Base-by-base conservation (phyloP, 2,113 vertebrate species). In the Passer domesticus region DNA sequence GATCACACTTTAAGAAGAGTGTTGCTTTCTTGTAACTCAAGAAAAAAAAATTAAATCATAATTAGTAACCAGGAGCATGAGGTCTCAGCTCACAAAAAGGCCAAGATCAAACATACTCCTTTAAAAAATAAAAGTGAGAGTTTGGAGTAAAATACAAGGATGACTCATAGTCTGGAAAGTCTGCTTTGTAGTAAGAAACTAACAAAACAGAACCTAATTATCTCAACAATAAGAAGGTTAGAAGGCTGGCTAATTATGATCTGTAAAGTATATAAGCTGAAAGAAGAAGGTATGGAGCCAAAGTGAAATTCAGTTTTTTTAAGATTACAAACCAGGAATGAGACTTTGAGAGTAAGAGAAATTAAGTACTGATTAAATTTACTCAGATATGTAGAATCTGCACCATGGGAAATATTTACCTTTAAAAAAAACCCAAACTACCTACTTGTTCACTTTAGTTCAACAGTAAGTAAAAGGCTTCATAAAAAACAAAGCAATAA, bases 201-300 rank as follows among this genome's bases (percentile, higher is more conserved):
- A 78, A 72, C 2, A 2, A 91, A 96, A 83, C 14, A 74, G 44
- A 88, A 90, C 56, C 33, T 75, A 88, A 93, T 93, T 93, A 82
- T 82, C 49, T 86, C 39, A 92, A 89, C 77, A 94, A 84, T 64
- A 72, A 91, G 55, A 70, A 83, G 69, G 80, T 75, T 87, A 91
- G 50, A 87, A 66, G 24, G 73, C n/a, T 89, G 56, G 55, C 55
- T 87, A 87, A 87, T 91, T 41, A 87, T 64, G 52, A 72, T 60
- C 66, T 79, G 56, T 60, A 89, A 87, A 87, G 60, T 60, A 91
- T 21, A 6, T 72, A 75, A 72, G 66, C 74, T 73, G 44, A 64
- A 82, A 82, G 63, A 52, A 92, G 28, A 9, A 79, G 15, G 31
- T 44, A 43, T 44, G 33, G 39, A 55, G 39, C 14, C 81, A 79